Evolutionary conservation across 1,140 invertebrate genomes (phyloP), one percentile per base, ranked within the genome.

Genomic region (Drosophila biarmipes): DNA sequence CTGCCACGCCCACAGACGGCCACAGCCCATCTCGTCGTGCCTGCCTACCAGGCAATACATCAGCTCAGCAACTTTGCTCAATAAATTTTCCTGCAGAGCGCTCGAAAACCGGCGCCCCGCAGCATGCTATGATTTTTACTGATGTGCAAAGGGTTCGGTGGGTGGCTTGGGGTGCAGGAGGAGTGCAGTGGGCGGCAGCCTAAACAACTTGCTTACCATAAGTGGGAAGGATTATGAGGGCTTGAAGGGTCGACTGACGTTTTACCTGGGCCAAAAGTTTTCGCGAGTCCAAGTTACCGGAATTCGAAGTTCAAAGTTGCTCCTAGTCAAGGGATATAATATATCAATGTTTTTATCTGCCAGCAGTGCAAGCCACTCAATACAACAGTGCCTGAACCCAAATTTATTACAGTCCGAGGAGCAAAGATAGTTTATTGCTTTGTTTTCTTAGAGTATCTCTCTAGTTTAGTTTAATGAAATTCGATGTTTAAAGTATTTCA

Each of bases 41-140:
- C 48, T 37, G 67, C 45, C 45, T 52, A 48, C 34, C 34, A 21
- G 56, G 48, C 68, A 46, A 87, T 87, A 84, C 84, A 87, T 87
- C 84, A 87, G 82, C 79, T 86, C 81, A 86, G 81, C 84, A 87
- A 87, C 82, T 87, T 89, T 89, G 80, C 76, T 80, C 84, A 89
- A 89, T 89, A 89, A 89, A 89, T 89, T 89, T 89, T 73, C 61
- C 49, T 67, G 58, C 76, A 73, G 61, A 76, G 80, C 73, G 79
- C 76, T 63, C 52, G 35, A 35, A 43, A 45, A 64, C 69, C 78
- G 80, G 77, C 85, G 85, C 80, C 68, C 67, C 80, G 68, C 76
- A 84, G 84, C 78, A 89, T 89, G 84, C 84, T 67, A 89, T 80
- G 85, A 82, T 82, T 87, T 87, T 58, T 59, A 61, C 48, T 42